A percentile compares a stretch with the other conserved stretches of the same genome.
Evolutionary conservation across 2,797 vertebrate genomes (phyloP).

Genomic region (Arrhamphus sclerolepis): DNA sequence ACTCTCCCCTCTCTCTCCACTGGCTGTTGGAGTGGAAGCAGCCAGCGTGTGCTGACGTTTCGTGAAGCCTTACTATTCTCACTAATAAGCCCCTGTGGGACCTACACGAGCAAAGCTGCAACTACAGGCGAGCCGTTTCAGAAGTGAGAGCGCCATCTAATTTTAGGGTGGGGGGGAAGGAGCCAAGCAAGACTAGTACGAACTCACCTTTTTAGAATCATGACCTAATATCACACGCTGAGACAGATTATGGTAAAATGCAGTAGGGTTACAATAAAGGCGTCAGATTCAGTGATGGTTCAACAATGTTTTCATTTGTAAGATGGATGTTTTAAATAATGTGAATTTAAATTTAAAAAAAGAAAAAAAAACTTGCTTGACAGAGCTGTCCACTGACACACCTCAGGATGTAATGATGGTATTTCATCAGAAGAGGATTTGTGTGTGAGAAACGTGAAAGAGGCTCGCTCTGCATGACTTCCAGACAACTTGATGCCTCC

Average conservation of each 20-base stretch:
- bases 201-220: constrained; percentile 67
- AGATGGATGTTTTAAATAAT: constrained; percentile 8
- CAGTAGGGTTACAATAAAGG: constrained; percentile 46
- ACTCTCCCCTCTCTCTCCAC: constrained; percentile 52
- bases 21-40: constrained; percentile 57
- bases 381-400: no score
- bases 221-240: constrained; percentile 51
- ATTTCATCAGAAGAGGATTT: neutral
- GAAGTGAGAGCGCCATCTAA: constrained; percentile 58
- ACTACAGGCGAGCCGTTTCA: constrained; percentile 63
- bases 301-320: constrained; percentile 13
- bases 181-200: constrained; percentile 66
- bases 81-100: constrained; percentile 81
- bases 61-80: constrained; percentile 64
- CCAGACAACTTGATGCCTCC: constrained; percentile 3
- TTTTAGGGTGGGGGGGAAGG: constrained; percentile 26
- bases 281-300: constrained; percentile 44
- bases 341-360: constrained; percentile 12
- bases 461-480: constrained; percentile 13
- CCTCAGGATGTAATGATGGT: no score
- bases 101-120: constrained; percentile 55
- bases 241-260: constrained; percentile 53
- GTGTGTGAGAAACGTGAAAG: neutral
- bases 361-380: no score
- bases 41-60: constrained; percentile 62